Conservation (phyloP, 1,140 invertebrate genomes). For the Dreissena rostriformis region DNA sequence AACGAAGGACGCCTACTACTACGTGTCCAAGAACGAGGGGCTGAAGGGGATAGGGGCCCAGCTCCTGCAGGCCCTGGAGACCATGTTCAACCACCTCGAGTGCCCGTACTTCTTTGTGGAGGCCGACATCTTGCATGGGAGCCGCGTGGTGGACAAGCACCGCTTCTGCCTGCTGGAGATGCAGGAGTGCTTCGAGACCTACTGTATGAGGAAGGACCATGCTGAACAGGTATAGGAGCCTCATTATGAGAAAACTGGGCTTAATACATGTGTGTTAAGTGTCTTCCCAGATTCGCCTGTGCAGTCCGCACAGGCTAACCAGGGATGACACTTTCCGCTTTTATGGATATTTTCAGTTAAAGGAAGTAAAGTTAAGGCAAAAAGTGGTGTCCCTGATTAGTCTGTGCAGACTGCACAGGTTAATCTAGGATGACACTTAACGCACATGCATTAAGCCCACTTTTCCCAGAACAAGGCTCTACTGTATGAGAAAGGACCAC, state of each 20-base stretch:
- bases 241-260: too few relatives aligned
- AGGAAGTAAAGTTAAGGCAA: too few relatives aligned
- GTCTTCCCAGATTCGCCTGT: too few relatives aligned
- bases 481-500: conserved; percentile 95
- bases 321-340: too few relatives aligned
- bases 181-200: conserved; percentile 97
- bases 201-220: conserved; percentile 95
- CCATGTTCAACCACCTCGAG: conserved; percentile 80
- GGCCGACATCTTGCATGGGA: conserved; percentile 85
- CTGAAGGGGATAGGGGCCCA: conserved; percentile 74
- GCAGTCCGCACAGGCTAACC: too few relatives aligned
- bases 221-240: conserved; percentile 94
- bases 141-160: conserved; percentile 87
- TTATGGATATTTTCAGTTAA: too few relatives aligned
- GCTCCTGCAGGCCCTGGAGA: conserved; percentile 84
- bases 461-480: too few relatives aligned
- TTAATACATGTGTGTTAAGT: too few relatives aligned
- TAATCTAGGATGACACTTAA: too few relatives aligned
- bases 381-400: too few relatives aligned
- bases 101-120: conserved; percentile 83
- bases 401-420: too few relatives aligned
- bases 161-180: conserved; percentile 96
- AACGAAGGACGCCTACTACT: conserved; percentile 81
- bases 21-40: conserved; percentile 78
- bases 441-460: too few relatives aligned